Evolutionary conservation across 2,113 vertebrate genomes (phyloP).

Genomic region (Neodontobutis hainanensis): DNA sequence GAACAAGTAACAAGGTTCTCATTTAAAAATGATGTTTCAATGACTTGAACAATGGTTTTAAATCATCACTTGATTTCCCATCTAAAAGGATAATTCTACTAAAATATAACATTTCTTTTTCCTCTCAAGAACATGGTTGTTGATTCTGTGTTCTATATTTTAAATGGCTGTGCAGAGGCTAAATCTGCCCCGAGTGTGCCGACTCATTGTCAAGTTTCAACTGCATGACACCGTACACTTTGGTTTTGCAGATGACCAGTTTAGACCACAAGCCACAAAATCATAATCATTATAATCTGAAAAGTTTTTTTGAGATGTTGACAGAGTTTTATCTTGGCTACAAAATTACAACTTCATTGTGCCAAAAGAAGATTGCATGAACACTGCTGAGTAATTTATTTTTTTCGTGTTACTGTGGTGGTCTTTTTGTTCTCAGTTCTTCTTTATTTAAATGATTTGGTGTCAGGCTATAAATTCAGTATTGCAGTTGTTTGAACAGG

Average conservation of each 20-base stretch:
- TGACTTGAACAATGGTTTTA: too few species aligned
- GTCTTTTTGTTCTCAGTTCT: too few species aligned
- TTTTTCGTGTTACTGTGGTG: neutral
- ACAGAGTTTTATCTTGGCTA: constrained; percentile 27
- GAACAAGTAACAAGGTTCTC: too few species aligned
- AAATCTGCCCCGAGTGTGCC: constrained; percentile 26
- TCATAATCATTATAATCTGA: constrained; percentile 33
- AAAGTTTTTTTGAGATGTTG: constrained; percentile 22
- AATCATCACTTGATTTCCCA: too few species aligned
- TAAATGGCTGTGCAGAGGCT: neutral
- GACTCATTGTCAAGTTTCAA: constrained; percentile 7
- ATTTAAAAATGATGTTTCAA: too few species aligned
- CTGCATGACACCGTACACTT: constrained; percentile 14
- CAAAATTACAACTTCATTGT: constrained; percentile 17
- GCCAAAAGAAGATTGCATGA: neutral
- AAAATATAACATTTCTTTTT: too few species aligned
- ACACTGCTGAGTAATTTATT: neutral
- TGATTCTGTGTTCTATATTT: too few species aligned
- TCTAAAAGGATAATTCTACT: too few species aligned
- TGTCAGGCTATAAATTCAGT: constrained; percentile 4
- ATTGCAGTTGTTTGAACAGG: constrained; percentile 29
- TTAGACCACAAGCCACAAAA: constrained; percentile 37
- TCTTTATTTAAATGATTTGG: neutral
- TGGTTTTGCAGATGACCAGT: constrained; percentile 17
- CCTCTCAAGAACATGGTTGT: too few species aligned